Evolutionary conservation across 2,113 vertebrate genomes (phyloP), one percentile per base, ranked within the genome.

Genomic region (Callithrix jacchus): DNA sequence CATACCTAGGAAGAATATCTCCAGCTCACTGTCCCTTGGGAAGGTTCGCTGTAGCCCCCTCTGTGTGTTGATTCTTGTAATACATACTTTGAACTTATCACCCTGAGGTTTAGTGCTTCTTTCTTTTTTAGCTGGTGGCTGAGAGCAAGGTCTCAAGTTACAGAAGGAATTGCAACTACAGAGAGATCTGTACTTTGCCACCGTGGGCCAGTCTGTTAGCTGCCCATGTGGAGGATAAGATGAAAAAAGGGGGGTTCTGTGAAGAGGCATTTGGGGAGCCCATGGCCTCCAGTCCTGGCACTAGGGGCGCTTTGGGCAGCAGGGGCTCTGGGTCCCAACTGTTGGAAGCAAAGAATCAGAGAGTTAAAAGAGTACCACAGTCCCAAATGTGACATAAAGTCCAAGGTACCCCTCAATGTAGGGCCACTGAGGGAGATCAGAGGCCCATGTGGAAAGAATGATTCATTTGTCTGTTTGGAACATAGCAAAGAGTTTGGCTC

Each of bases 281-380:
- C 68, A 37, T 21, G n/a, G n/a, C 4, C 18, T 20, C 14, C 21
- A 25, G 37, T 25, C 11, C 20, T 6, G 5, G 10, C 70, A 12
- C 37, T 13, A 70, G 35, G 11, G 37, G 5, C 40, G 21, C 37
- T 40, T 25, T 40, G 20, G 37, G 37, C 11, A 40, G 21, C 37
- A 73, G 21, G 37, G 21, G 21, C 11, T 73, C 37, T 40, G 70
- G 37, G 20, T 40, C 5, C 21, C 70, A 25, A 23, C 70, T 40
- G 21, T 2, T 73, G n/a, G 14, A 23, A 6, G n/a, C 70, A 40
- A 20, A 23, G n/a, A 61, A 25, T 27, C 58, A 73, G 20, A 73
- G n/a, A 37, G 20, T 20, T 11, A 73, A 12, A 40, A 11, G n/a
- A 64, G 42, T 3, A 47, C 40, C 2, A 0, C 4, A 30, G 42